Evolutionary conservation across 1,140 invertebrate species (phyloP).

Genomic region (Tetragonula clypearis): DNA sequence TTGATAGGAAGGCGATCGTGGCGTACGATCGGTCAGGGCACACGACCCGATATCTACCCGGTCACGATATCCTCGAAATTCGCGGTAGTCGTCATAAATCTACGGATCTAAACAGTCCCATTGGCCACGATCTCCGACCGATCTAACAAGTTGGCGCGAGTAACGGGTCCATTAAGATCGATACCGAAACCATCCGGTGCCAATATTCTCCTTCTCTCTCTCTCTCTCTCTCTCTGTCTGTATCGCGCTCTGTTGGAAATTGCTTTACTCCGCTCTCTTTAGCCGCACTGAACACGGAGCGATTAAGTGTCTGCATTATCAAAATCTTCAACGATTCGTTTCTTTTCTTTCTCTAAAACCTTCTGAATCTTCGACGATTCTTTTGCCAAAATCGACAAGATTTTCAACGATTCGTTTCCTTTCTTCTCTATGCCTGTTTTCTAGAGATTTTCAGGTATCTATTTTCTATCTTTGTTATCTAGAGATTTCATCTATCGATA

Average conservation of each 20-base stretch:
- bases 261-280: too few relatives aligned
- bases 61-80: slow-evolving; percentile 68
- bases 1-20: slow-evolving; percentile 54
- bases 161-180: slow-evolving; percentile 57
- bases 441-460: not conserved
- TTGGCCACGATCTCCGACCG: slow-evolving; percentile 37
- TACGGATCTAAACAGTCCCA: slow-evolving; percentile 50
- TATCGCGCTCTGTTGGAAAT: too few relatives aligned
- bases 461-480: not conserved
- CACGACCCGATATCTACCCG: slow-evolving; percentile 43
- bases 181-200: slow-evolving; percentile 24
- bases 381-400: too few relatives aligned
- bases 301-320: too few relatives aligned
- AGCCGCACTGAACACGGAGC: too few relatives aligned
- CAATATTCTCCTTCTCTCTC: slow-evolving; percentile 14
- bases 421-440: not conserved
- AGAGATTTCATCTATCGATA: not conserved
- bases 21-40: slow-evolving; percentile 26
- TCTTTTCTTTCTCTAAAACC: too few relatives aligned
- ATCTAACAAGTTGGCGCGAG: slow-evolving; percentile 64
- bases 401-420: not conserved
- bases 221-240: too few relatives aligned
- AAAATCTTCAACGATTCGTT: too few relatives aligned
- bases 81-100: slow-evolving; percentile 66
- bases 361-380: too few relatives aligned